These are phyloP conservation scores for Porites lutea DNA, from an alignment of 64 coral and sea anemone genomes.

Conservation along the genomic window DNA sequence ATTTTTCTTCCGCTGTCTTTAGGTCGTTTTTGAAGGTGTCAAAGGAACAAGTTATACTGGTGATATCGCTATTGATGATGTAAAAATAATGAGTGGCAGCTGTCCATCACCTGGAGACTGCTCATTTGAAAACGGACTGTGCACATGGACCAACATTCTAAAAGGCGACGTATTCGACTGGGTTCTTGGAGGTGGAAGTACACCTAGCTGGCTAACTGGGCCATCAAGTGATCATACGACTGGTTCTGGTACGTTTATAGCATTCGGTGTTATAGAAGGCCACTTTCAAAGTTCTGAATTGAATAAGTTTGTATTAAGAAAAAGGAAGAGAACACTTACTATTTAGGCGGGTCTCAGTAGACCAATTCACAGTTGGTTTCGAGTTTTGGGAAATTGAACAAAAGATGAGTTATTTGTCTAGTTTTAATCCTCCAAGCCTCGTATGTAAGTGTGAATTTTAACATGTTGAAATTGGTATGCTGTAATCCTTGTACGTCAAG, in stretches of 20 bases:
- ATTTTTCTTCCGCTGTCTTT: neutral
- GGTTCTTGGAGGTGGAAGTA: constrained; percentile 79
- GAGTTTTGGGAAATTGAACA: too few species aligned
- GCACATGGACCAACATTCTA: constrained; percentile 82
- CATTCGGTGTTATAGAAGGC: neutral
- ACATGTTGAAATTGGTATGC: too few species aligned
- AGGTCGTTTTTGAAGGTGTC: constrained; percentile 80
- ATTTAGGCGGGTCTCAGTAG: too few species aligned
- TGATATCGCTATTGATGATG: constrained; percentile 96
- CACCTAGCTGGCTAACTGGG: constrained; percentile 79
- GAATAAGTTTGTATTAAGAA: too few species aligned
- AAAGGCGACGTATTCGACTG: constrained; percentile 89
- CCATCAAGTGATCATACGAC: constrained; percentile 86
- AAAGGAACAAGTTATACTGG: constrained; percentile 66
- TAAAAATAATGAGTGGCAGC: constrained; percentile 72
- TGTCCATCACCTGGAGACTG: constrained; percentile 92
- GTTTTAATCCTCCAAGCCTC: too few species aligned
- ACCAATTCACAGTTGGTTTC: too few species aligned
- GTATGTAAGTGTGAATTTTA: too few species aligned
- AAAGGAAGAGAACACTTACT: too few species aligned
- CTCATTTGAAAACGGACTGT: constrained; percentile 79
- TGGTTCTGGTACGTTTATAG: constrained; percentile 48
- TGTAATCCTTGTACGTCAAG: too few species aligned
- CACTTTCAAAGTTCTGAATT: too few species aligned
- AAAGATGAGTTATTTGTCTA: too few species aligned